Base-by-base conservation (phyloP, 2,888 invertebrate species). In the Calameuta filiformis region DNA sequence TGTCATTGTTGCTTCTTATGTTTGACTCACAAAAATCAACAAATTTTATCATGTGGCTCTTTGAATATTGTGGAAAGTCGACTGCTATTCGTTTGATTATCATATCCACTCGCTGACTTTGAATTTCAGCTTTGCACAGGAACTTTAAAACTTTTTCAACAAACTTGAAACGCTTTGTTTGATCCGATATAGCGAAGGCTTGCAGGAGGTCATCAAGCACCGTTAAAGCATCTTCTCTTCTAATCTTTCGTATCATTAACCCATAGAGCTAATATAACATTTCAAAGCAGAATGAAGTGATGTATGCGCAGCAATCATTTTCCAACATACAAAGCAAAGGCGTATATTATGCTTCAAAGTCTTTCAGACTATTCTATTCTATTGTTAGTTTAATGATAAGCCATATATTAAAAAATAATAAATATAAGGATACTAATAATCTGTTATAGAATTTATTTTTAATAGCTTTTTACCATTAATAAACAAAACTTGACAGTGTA, bases 11-110 rank as follows among this genome's bases (percentile, higher is more conserved):
- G 33, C 90, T 90, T 81, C 93, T 92, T 78, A 95, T 92, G 73
- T 92, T 92, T 69, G 93, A 92, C 2, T 93, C 85, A 84, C 94
- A 95, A 83, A 93, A 92, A 81, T 93, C 93, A 31, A 94, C 92
- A 4, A 95, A 90, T 84, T 93, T 92, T 4, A 93, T 90, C 0
- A 95, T 87, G 83, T 94, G 92, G n/a, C 91, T 86, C 12, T 92
- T 90, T 4, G 92, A 90, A 84, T 93, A 93, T 81, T 92, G 93
- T 4, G 92, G 89, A 75, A 94, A 92, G 76, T 93, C 93, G 35
- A 91, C 85, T 35, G 92, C 90, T 69, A 95, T 90, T 31, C 93
- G 91, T 56, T 92, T 92, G 12, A 94, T 89, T 31, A 94, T 87
- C 75, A 92, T 91, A 75, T 93, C 92, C 0, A 92, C 92, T 69